phyloP scores from a whole-genome alignment of 2,113 vertebrate species.

The Mirounga angustirostris region DNA sequence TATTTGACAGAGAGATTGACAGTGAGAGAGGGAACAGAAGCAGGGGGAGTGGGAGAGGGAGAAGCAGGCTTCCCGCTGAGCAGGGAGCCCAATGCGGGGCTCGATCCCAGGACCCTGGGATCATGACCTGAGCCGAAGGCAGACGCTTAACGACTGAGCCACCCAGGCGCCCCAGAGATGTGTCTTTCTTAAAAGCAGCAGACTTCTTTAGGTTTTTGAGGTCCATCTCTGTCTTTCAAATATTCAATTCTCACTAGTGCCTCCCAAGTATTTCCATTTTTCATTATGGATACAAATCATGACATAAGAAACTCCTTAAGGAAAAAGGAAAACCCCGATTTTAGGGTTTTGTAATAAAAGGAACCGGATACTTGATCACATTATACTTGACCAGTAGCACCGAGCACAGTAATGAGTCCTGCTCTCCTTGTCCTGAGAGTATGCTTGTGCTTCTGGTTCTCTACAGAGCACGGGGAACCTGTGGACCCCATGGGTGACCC shows the following conservation, averaged over 20 bases:
- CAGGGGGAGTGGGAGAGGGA: no score
- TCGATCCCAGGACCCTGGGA: no score
- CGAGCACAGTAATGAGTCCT: not conserved
- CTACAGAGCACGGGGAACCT: not conserved
- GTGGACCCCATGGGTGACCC: not conserved
- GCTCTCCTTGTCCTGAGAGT: not conserved
- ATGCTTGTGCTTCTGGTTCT: not conserved
- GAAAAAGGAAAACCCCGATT: not conserved
- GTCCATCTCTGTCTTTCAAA: not conserved
- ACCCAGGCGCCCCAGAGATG: not conserved
- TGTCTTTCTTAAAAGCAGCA: not conserved
- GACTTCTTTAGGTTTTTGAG: not conserved
- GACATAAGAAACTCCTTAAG: not conserved
- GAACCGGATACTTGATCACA: not conserved
- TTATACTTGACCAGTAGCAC: not conserved
- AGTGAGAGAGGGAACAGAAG: no score
- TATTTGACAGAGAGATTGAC: no score
- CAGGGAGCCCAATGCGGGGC: no score
- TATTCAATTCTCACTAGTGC: not conserved
- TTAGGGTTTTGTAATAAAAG: not conserved
- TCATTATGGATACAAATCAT: not conserved
- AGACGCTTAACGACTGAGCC: no score
- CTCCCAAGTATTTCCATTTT: not conserved
- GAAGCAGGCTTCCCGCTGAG: no score
- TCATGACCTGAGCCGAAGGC: no score